These are phyloP conservation scores for Lasaia peninsularis DNA, from an alignment of 1,140 invertebrate species.

Conservation along the genomic window DNA sequence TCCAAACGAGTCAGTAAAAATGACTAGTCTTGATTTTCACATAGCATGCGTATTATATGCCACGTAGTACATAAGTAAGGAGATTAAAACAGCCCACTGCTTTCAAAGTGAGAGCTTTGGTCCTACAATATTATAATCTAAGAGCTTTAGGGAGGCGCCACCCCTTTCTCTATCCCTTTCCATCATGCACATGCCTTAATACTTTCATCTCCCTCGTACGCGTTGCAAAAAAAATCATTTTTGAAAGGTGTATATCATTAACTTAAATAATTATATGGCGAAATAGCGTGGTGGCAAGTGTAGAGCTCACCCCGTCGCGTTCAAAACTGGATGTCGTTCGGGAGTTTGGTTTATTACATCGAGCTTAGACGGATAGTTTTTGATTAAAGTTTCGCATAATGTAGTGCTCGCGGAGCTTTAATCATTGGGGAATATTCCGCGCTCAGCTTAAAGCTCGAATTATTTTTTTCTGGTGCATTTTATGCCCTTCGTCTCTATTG, in stretches of 20 bases:
- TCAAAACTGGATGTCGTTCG: background rate
- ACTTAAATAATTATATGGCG: constrained; percentile 69
- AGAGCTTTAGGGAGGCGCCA: constrained; percentile 46
- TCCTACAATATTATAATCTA: constrained; percentile 51
- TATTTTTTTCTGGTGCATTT: constrained; percentile 33
- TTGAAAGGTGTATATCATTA: constrained; percentile 70
- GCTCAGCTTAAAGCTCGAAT: constrained; percentile 36
- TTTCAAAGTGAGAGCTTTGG: constrained; percentile 39
- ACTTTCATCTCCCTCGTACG: constrained; percentile 28
- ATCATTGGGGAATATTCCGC: constrained; percentile 69
- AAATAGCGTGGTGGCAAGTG: constrained; percentile 29
- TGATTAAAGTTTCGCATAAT: constrained; percentile 69
- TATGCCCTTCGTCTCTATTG: constrained; percentile 15
- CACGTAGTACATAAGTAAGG: constrained; percentile 45
- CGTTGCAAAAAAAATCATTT: constrained; percentile 57
- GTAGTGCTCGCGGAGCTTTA: constrained; percentile 58
- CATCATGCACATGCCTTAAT: constrained; percentile 11
- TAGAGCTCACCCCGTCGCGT: constrained; percentile 15
- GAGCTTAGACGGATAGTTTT: constrained; percentile 41
- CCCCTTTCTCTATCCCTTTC: constrained; percentile 35
- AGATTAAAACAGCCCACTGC: constrained; percentile 54
- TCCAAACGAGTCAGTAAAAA: background rate
- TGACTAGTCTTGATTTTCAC: background rate
- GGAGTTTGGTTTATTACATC: constrained; percentile 10
- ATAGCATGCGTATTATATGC: constrained; percentile 3